Conservation (phyloP, 2,113 vertebrate species). For the Orycteropus afer region DNA sequence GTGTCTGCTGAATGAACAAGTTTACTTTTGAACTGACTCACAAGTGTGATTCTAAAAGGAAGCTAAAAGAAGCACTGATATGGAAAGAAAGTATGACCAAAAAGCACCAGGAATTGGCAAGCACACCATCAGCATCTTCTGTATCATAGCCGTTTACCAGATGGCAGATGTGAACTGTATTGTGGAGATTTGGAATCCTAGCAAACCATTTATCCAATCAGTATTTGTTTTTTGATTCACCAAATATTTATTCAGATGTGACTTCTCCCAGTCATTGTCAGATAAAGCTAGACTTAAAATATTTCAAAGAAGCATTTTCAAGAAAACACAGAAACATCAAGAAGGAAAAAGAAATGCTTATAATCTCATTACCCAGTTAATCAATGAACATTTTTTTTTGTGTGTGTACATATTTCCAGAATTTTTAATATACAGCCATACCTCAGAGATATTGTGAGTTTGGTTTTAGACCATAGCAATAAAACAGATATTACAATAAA, state of each 20-base stretch:
- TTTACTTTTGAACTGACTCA: neutral
- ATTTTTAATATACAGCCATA: slow-evolving; percentile 8
- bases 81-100: neutral
- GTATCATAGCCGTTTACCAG: neutral
- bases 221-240: slow-evolving; percentile 8
- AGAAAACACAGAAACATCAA: neutral
- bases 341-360: slow-evolving; percentile 44
- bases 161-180: neutral
- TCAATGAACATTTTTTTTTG: neutral
- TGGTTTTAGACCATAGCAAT: no score
- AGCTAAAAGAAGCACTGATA: neutral
- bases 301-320: slow-evolving; percentile 22
- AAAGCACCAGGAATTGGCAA: neutral
- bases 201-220: neutral
- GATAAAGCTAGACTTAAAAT: slow-evolving; percentile 39
- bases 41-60: neutral
- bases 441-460: no score
- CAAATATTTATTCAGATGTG: neutral
- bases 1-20: neutral
- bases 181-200: neutral
- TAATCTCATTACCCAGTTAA: neutral
- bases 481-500: no score
- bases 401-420: neutral
- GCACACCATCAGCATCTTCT: neutral
- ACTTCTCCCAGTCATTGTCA: neutral